Evolutionary conservation across 2,113 vertebrate genomes (phyloP).

Genomic region (Podarcis raffonei): DNA sequence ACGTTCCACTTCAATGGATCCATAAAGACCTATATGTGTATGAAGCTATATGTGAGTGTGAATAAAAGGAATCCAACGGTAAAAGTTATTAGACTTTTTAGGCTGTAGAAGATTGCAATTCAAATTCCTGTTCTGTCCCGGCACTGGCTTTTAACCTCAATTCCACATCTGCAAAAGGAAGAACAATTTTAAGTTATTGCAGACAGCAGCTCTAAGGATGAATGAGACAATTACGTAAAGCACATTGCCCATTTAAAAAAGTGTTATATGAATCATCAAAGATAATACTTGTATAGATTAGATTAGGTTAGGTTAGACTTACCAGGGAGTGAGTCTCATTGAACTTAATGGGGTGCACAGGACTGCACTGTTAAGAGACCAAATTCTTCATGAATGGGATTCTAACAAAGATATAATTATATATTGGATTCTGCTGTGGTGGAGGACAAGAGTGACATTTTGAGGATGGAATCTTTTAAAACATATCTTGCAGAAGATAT

Average conservation of each 20-base stretch:
- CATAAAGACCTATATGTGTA: neutral
- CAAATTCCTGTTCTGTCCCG: neutral
- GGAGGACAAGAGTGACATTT: neutral
- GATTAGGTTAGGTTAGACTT: neutral
- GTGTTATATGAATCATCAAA: neutral
- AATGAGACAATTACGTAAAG: neutral
- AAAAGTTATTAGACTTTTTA: neutral
- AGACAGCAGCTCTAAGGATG: neutral
- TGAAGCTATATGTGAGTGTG: neutral
- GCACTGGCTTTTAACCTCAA: neutral
- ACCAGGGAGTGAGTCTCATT: neutral
- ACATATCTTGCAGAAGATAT: neutral
- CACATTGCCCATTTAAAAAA: neutral
- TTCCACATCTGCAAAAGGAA: neutral
- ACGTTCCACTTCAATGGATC: neutral
- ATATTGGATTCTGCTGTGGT: no score
- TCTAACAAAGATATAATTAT: neutral
- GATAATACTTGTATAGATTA: neutral
- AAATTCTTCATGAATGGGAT: neutral
- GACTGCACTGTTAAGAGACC: neutral
- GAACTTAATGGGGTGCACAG: neutral
- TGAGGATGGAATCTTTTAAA: neutral
- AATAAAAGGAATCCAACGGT: neutral
- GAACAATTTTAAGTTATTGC: neutral
- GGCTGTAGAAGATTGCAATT: neutral